Conservation (phyloP, 35 echinoderm and acorn worm genomes). For the Ophiothrix spiculata region DNA sequence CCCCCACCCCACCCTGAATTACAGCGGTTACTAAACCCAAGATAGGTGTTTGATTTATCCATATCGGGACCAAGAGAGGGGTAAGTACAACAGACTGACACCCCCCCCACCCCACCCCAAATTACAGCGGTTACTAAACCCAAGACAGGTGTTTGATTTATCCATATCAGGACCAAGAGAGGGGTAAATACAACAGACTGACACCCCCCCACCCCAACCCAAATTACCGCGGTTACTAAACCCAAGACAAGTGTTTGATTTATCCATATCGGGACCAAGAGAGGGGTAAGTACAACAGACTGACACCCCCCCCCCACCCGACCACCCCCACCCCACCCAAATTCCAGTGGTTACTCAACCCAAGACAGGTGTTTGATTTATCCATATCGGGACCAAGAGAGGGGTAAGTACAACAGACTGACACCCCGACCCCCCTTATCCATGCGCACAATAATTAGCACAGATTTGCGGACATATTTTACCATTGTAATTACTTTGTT, state of each 20-base stretch:
- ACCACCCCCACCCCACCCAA: no score
- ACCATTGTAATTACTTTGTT: no score
- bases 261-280: conserved; percentile 86
- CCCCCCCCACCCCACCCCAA: no score
- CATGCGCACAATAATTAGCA: no score
- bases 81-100: conserved; percentile 70
- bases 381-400: conserved; percentile 85
- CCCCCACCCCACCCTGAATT: no score
- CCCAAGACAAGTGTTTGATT: conserved; percentile 98
- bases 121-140: conserved; percentile 99
- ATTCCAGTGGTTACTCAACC: conserved; percentile 99
- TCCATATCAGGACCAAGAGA: conserved; percentile 86
- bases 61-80: conserved; percentile 89
- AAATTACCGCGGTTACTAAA: conserved; percentile 99
- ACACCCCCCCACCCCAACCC: no score
- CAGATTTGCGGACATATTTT: no score
- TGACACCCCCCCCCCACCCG: no score
- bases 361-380: conserved; percentile 98
- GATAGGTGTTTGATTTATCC: conserved; percentile 96
- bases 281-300: conserved; percentile 79
- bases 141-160: conserved; percentile 98
- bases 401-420: conserved; percentile 76
- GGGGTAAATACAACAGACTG: conserved; percentile 74
- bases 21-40: conserved; percentile 97
- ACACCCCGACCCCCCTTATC: no score